phyloP scores from a whole-genome alignment of 2,888 invertebrate species.

The Cancer borealis region DNA sequence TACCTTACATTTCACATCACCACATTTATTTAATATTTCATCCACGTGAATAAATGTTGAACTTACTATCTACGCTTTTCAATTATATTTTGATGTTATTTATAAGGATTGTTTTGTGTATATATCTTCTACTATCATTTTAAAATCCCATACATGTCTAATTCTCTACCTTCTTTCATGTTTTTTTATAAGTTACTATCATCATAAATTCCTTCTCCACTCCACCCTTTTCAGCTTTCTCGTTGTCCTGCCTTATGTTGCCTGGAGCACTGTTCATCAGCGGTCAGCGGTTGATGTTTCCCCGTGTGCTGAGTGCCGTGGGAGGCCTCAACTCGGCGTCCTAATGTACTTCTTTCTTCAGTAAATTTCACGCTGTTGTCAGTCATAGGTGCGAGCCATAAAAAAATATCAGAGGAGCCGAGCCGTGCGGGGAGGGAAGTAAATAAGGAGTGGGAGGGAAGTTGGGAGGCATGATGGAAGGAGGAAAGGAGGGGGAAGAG shows the following conservation, averaged over 20 bases:
- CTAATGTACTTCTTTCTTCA: neutral
- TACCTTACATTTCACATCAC: neutral
- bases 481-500: neutral
- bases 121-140: no score
- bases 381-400: neutral
- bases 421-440: neutral
- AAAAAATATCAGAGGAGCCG: neutral
- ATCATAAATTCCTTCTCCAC: no score
- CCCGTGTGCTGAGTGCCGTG: neutral
- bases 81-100: neutral
- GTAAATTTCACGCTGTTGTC: constrained; percentile 18
- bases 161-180: no score
- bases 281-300: neutral
- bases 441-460: neutral
- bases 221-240: neutral
- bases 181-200: no score
- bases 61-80: neutral
- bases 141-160: no score
- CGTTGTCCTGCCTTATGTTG: neutral
- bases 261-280: neutral
- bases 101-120: neutral
- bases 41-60: neutral
- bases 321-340: neutral
- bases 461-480: neutral
- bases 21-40: neutral